Percentiles rank a stretch among this genome's conserved stretches.
Evolutionary conservation across 2,888 invertebrate genomes (phyloP).

Genomic region (Timandra comae): DNA sequence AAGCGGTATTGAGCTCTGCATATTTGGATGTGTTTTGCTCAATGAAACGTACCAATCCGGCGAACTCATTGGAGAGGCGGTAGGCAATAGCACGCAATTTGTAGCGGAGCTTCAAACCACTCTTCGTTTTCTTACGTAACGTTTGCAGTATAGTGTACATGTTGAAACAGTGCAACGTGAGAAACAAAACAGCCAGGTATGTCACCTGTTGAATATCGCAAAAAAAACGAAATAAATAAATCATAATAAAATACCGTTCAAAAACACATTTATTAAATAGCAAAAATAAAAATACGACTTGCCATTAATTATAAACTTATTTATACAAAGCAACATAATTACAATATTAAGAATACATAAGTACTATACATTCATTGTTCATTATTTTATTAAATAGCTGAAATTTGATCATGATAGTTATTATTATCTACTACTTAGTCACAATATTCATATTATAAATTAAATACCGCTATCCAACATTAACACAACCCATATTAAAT

Average conservation of each 20-base stretch:
- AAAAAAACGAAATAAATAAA: slow-evolving; percentile 45
- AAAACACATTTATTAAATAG: slow-evolving; percentile 38
- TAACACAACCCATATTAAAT: slow-evolving; percentile 9
- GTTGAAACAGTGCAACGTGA: slow-evolving; percentile 92
- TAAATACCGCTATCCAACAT: slow-evolving; percentile 7
- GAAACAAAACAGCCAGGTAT: slow-evolving; percentile 88
- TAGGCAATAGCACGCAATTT: slow-evolving; percentile 73
- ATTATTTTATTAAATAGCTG: too few relatives aligned
- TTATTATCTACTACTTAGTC: slow-evolving; percentile 1
- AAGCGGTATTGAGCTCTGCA: too few relatives aligned
- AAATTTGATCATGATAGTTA: slow-evolving; percentile 17
- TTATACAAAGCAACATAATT: neutral
- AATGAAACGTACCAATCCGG: slow-evolving; percentile 57
- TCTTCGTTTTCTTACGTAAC: slow-evolving; percentile 87
- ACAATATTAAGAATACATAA: slow-evolving; percentile 14
- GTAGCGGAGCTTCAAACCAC: slow-evolving; percentile 77
- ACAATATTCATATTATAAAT: neutral
- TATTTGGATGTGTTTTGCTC: too few relatives aligned
- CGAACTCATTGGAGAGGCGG: slow-evolving; percentile 63
- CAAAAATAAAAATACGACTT: slow-evolving; percentile 35
- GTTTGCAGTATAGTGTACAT: slow-evolving; percentile 90
- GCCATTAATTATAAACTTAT: too few relatives aligned
- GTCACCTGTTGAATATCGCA: slow-evolving; percentile 87
- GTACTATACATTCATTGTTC: slow-evolving; percentile 2
- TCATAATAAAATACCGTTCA: slow-evolving; percentile 27